Percentiles rank a stretch among this genome's conserved stretches.
These are phyloP conservation scores for Pomatorhinus ruficollis DNA, from an alignment of 2,113 vertebrate genomes.

Conservation along the genomic window DNA sequence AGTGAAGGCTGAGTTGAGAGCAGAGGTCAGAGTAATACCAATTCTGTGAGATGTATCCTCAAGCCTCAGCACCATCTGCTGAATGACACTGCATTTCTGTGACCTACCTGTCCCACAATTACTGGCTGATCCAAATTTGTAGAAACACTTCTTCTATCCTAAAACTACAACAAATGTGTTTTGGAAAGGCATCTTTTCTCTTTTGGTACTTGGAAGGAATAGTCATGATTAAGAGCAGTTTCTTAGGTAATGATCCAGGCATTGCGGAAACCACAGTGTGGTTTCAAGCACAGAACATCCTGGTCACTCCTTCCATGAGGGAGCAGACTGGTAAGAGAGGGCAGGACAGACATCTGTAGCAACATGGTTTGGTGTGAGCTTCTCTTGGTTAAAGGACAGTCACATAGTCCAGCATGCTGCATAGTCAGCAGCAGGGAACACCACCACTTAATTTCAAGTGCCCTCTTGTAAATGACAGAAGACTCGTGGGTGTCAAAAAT, in stretches of 20 bases:
- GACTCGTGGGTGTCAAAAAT: constrained; percentile 36
- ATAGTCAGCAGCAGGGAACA: background rate
- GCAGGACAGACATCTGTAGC: background rate
- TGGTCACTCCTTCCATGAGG: background rate
- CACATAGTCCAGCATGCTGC: background rate
- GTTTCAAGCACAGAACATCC: background rate
- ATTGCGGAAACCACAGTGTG: background rate
- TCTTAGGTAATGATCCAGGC: background rate
- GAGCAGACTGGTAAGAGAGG: background rate
- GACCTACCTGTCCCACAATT: background rate
- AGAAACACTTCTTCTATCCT: background rate
- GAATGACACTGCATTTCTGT: background rate
- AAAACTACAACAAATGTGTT: background rate
- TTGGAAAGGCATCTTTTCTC: background rate
- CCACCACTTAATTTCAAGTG: constrained; percentile 6
- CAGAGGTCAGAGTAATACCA: background rate
- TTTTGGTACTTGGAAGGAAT: background rate
- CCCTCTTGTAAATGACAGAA: background rate
- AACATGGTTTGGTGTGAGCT: background rate
- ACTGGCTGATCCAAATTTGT: background rate
- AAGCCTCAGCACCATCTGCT: background rate
- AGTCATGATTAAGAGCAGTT: background rate
- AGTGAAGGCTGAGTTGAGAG: background rate
- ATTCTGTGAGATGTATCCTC: background rate
- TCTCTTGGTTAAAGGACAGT: background rate